phyloP scores from a whole-genome alignment of 2,797 vertebrate species.

The Halcyon leucocephala region DNA sequence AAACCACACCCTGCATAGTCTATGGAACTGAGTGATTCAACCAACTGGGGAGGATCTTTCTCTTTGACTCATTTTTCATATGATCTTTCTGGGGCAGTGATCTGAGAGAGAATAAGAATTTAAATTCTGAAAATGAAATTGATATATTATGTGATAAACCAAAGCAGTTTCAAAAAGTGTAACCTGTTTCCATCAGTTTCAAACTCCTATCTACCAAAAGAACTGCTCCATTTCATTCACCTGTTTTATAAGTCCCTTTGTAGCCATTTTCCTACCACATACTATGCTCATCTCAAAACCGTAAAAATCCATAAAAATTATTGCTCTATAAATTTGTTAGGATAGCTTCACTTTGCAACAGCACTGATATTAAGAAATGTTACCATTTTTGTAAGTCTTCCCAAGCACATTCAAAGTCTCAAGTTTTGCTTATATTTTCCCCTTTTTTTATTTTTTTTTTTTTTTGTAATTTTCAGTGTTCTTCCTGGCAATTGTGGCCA shows the following conservation, averaged over 20 bases:
- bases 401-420: neutral
- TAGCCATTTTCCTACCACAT: neutral
- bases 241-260: neutral
- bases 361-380: neutral
- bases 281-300: neutral
- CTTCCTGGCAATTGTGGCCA: constrained; percentile 80
- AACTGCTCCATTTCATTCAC: neutral
- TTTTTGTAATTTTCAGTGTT: constrained; percentile 77
- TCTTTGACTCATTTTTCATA: neutral
- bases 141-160: neutral
- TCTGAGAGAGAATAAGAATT: neutral
- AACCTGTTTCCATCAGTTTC: neutral
- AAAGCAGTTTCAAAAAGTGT: neutral
- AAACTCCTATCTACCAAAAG: neutral
- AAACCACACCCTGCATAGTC: neutral
- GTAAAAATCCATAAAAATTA: neutral
- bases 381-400: neutral
- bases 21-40: neutral
- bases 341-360: neutral
- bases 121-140: neutral
- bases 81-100: neutral
- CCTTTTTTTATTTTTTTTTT: too few species aligned
- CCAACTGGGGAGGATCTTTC: neutral
- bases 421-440: neutral
- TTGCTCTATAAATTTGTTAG: neutral